A percentile compares a stretch with the other conserved stretches of the same genome.
These are phyloP conservation scores for Hirtodrosophila trivittata DNA, from an alignment of 2,888 invertebrate genomes.

Conservation along the genomic window DNA sequence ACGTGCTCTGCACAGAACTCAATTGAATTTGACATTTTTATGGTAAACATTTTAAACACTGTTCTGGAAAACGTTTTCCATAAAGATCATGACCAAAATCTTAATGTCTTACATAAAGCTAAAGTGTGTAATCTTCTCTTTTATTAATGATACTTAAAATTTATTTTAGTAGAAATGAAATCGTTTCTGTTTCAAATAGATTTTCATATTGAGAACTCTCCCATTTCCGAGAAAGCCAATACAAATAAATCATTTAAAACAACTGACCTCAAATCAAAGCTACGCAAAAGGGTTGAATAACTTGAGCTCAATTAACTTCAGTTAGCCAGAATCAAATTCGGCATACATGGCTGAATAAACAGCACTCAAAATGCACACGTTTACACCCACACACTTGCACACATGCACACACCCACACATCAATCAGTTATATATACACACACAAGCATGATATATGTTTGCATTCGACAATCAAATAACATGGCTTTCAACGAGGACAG, in stretches of 20 bases:
- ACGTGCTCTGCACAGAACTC: conserved; percentile 34
- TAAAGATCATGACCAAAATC: not conserved
- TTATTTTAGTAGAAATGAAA: not conserved
- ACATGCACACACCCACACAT: conserved; percentile 7
- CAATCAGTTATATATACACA: not conserved
- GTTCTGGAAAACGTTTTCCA: conserved; percentile 12
- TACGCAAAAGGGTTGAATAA: conserved; percentile 35
- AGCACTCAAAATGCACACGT: conserved; percentile 10
- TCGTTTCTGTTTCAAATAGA: not conserved
- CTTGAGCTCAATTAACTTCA: conserved; percentile 43
- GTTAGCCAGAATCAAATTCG: conserved; percentile 25
- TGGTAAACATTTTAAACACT: conserved; percentile 24
- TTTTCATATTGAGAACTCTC: no score
- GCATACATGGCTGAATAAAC: conserved; percentile 34
- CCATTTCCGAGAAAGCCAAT: no score
- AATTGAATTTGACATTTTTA: conserved; percentile 62
- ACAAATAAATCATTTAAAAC: conserved; percentile 15
- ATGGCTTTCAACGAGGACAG: conserved; percentile 55
- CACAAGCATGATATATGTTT: conserved; percentile 29
- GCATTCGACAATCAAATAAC: conserved; percentile 70
- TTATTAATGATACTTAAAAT: no score
- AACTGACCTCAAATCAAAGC: conserved; percentile 23
- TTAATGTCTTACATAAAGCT: not conserved
- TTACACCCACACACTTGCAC: conserved; percentile 1
- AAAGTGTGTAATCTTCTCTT: no score